Evolutionary conservation across 2,888 invertebrate species (phyloP).

Genomic region (Drosophila histrio): DNA sequence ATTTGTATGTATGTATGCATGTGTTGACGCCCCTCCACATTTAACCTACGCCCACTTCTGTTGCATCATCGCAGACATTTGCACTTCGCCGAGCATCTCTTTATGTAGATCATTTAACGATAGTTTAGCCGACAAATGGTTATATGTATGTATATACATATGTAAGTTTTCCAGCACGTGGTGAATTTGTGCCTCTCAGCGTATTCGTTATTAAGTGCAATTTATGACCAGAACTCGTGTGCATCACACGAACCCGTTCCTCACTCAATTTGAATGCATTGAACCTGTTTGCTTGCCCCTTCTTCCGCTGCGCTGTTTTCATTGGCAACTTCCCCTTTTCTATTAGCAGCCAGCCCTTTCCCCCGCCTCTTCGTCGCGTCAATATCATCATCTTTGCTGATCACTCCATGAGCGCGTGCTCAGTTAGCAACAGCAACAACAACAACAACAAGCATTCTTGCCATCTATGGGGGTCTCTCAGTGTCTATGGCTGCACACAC

Average conservation of each 20-base stretch:
- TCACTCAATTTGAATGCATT: constrained; percentile 67
- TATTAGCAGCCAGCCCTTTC: constrained; percentile 26
- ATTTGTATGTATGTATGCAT: neutral
- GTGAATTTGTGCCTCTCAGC: constrained; percentile 17
- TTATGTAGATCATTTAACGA: constrained; percentile 1
- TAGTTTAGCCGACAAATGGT: constrained; percentile 7
- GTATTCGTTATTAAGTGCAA: constrained; percentile 57
- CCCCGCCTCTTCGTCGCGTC: neutral
- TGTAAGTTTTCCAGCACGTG: constrained; percentile 51
- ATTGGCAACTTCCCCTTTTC: constrained; percentile 42
- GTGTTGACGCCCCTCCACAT: neutral
- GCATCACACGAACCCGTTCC: constrained; percentile 31
- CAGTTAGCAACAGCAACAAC: constrained; percentile 45
- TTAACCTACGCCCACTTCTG: neutral
- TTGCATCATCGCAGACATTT: neutral
- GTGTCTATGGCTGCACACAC: constrained; percentile 1
- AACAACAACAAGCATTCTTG: constrained; percentile 53
- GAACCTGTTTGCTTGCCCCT: constrained; percentile 61
- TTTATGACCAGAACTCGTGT: constrained; percentile 51
- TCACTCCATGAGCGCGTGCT: constrained; percentile 79
- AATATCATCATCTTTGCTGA: constrained; percentile 52
- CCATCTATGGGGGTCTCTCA: constrained; percentile 50
- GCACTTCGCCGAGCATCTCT: neutral
- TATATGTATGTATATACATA: constrained; percentile 1
- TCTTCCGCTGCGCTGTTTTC: constrained; percentile 11